Percentiles rank a stretch among this genome's conserved stretches.
Evolutionary conservation across 2,888 invertebrate genomes (phyloP).

Genomic region (Cephus spinipes): DNA sequence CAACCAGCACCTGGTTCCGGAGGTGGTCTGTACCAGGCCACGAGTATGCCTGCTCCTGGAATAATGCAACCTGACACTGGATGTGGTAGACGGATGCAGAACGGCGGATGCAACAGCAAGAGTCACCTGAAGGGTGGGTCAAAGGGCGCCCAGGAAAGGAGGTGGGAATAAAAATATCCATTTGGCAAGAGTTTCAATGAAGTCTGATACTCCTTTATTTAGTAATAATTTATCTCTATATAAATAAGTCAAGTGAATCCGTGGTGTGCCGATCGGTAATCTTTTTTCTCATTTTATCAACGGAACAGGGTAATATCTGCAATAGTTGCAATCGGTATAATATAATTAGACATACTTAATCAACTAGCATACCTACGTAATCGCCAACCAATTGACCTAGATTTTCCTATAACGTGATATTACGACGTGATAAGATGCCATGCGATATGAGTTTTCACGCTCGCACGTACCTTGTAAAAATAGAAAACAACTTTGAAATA

Average conservation of each 20-base stretch:
- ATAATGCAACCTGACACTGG: constrained; percentile 48
- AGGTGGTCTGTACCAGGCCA: constrained; percentile 51
- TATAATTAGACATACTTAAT: not conserved
- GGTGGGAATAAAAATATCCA: constrained; percentile 36
- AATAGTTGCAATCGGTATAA: not conserved
- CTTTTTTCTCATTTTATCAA: not conserved
- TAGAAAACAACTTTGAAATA: not conserved
- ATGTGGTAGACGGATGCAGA: constrained; percentile 51
- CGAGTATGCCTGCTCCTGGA: constrained; percentile 46
- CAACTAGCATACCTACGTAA: not conserved
- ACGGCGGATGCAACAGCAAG: constrained; percentile 62
- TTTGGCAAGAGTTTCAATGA: not conserved
- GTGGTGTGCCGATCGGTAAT: no score
- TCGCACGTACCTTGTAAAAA: not conserved
- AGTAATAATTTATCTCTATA: not conserved
- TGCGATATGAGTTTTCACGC: not conserved
- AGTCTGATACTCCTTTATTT: not conserved
- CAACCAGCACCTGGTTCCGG: constrained; percentile 44
- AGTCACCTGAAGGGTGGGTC: constrained; percentile 57
- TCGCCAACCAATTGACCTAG: not conserved
- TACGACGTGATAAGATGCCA: not conserved
- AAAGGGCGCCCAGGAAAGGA: constrained; percentile 54
- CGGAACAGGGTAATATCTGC: not conserved
- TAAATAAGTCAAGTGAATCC: no score
- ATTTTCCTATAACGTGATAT: not conserved